Base-by-base conservation (phyloP, 2,888 invertebrate genomes). In the Philopedon plagiatum region DNA sequence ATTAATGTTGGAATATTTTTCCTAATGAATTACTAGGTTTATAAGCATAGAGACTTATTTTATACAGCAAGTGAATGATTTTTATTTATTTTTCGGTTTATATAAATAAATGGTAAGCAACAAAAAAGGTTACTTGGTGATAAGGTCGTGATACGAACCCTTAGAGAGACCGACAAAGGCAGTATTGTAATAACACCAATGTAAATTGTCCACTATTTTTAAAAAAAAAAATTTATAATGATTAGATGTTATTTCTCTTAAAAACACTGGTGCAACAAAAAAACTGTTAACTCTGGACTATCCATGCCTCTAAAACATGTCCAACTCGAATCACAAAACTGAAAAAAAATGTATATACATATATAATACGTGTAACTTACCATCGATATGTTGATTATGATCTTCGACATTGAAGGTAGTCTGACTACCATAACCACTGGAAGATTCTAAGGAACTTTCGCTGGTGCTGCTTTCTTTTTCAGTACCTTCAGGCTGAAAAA, bases 361-460 rank as follows among this genome's bases (percentile, higher is more conserved):
- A 8, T n/a, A 8, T 15, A 26, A 23, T 9, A 19, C 2, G 5
- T 15, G 32, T 13, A 13, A 54, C 77, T 75, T 71, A 81, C 81
- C 80, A 67, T 82, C 81, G 15, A 76, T 51, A 71, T 82, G 81
- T 61, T 75, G 77, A n/a, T 57, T 77, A 65, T 90, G 90, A 74
- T 90, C 90, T 75, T 89, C 90, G 0, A 87, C 87, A 0, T 91
- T 91, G 80, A 92, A 90, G 8, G 91, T 91, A 1, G 92, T 92
- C 81, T 93, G 93, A 80, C 93, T 93, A 49, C 93, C 92, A 80
- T 93, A 93, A 0, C 93, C 92, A 77, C 92, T 92, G 26, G 92
- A 93, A 0, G 93, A 93, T 77, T 93, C 93, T 60, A 93, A 84
- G 0, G 92, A 93, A 13, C 92, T 92, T 80, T 93, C 93, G 76